Percentiles rank a stretch among this genome's conserved stretches.
Evolutionary conservation across 2,113 vertebrate species (phyloP).

Genomic region (Eleginops maclovinus): DNA sequence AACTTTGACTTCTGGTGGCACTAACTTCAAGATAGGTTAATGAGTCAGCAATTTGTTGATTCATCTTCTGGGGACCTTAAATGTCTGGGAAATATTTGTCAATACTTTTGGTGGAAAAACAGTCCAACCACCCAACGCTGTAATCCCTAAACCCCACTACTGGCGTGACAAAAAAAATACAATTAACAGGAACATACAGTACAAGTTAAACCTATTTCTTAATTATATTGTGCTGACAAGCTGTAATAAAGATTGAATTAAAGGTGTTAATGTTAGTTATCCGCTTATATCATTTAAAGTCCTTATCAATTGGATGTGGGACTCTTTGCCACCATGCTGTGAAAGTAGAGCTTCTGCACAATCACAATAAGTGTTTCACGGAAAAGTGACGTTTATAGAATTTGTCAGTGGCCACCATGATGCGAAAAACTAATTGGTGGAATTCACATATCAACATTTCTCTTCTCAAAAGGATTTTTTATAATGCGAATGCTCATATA

Average conservation of each 20-base stretch:
- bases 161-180: background rate
- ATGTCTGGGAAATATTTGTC: background rate
- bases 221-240: background rate
- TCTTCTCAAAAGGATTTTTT: slow-evolving; percentile 46
- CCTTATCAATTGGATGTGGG: slow-evolving; percentile 18
- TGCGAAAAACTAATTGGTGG: slow-evolving; percentile 63
- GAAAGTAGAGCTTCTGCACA: slow-evolving; percentile 18
- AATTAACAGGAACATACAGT: background rate
- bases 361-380: background rate
- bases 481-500: slow-evolving; percentile 54
- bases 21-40: background rate
- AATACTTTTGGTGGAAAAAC: background rate
- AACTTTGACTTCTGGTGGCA: background rate
- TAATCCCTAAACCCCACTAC: background rate
- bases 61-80: background rate
- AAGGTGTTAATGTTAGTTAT: background rate
- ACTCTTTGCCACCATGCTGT: background rate
- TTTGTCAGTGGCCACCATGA: background rate
- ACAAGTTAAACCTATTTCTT: background rate
- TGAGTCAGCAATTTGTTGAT: background rate
- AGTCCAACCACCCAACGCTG: background rate
- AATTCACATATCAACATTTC: slow-evolving; percentile 43
- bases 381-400: slow-evolving; percentile 21
- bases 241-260: background rate
- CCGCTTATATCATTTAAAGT: background rate